A percentile compares a stretch with the other conserved stretches of the same genome.
Conservation (phyloP, 2,888 invertebrate species). For the Nyleta sp. region DNA sequence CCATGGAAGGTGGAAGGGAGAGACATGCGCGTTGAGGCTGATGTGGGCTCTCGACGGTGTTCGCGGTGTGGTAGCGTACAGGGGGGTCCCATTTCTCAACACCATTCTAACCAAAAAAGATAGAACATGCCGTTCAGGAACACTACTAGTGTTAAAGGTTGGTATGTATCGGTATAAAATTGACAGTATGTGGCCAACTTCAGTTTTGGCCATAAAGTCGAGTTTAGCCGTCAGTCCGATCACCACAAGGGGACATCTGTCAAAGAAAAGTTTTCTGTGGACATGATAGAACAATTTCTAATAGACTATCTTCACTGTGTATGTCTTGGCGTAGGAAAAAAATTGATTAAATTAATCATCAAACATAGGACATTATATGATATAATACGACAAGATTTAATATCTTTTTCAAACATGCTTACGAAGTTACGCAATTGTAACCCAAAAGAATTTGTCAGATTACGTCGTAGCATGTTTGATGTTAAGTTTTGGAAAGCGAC, state of each 20-base stretch:
- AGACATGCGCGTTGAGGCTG: no score
- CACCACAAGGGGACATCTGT: conserved; percentile 1
- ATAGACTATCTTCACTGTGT: not conserved
- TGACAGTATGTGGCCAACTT: no score
- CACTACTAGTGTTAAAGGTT: no score
- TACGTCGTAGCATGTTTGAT: not conserved
- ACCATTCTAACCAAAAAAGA: no score
- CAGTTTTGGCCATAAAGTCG: no score
- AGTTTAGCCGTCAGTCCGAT: not conserved
- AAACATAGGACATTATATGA: not conserved
- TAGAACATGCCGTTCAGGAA: no score
- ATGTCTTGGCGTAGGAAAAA: not conserved
- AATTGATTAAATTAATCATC: not conserved
- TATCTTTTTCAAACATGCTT: not conserved
- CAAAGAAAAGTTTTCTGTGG: not conserved
- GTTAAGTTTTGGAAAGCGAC: not conserved
- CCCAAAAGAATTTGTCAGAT: conserved; percentile 1
- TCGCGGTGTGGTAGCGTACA: no score
- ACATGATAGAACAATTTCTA: not conserved
- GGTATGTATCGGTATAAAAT: no score
- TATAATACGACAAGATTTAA: not conserved
- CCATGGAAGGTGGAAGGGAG: no score
- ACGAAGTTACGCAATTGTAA: not conserved
- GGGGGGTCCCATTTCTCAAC: no score
- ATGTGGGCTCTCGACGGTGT: no score